Evolutionary conservation across 2,113 vertebrate genomes (phyloP).

Genomic region (Alethe diademata): DNA sequence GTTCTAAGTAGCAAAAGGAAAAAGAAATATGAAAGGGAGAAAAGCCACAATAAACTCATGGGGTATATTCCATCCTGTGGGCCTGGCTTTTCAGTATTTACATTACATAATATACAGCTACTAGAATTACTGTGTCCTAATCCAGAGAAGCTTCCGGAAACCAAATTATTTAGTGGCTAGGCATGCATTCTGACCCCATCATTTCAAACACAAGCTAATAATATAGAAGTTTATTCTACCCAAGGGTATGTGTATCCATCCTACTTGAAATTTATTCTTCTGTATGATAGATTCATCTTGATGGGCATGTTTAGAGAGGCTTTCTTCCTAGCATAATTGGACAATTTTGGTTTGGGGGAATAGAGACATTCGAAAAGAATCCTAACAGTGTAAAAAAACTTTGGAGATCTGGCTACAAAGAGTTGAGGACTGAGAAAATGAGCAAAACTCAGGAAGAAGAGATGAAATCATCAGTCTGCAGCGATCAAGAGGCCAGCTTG

Average conservation of each 20-base stretch:
- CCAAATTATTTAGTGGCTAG: background rate
- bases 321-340: background rate
- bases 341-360: constrained; percentile 9
- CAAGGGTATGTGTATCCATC: background rate
- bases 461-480: constrained; percentile 14
- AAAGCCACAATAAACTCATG: constrained; percentile 2
- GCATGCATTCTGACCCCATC: background rate
- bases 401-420: background rate
- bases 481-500: background rate
- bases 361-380: constrained; percentile 52
- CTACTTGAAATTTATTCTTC: background rate
- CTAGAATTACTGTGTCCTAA: constrained; percentile 34
- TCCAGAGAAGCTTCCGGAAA: constrained; percentile 40
- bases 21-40: background rate
- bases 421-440: background rate
- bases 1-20: background rate
- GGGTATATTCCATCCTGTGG: constrained; percentile 12
- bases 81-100: constrained; percentile 4
- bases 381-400: constrained; percentile 7
- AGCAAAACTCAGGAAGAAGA: background rate
- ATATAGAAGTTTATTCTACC: background rate
- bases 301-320: background rate
- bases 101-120: constrained; percentile 41
- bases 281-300: background rate
- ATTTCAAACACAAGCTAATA: constrained; percentile 46